Percentiles rank a stretch among this genome's conserved stretches.
Evolutionary conservation across 2,888 invertebrate species (phyloP).

Genomic region (Andrena dorsata): DNA sequence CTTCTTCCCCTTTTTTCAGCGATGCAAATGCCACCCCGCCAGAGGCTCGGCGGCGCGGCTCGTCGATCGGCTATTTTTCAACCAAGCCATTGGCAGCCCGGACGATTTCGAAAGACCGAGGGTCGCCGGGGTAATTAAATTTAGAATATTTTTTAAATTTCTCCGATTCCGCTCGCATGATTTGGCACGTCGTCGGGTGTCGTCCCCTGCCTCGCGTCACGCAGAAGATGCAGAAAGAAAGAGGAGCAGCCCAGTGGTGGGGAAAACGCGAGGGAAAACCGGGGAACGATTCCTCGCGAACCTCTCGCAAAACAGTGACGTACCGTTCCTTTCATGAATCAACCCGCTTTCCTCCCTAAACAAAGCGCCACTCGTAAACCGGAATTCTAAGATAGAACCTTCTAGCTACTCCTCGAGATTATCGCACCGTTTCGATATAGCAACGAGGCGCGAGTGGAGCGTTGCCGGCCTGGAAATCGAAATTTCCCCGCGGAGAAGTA

Average conservation of each 20-base stretch:
- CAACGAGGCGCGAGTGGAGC: not conserved
- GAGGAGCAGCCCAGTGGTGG: conserved; percentile 14
- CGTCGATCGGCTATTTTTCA: conserved; percentile 81
- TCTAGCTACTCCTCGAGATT: too few species aligned
- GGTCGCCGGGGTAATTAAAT: conserved; percentile 81
- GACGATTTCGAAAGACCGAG: conserved; percentile 82
- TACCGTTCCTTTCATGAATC: conserved; percentile 19
- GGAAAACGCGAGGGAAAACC: conserved; percentile 38
- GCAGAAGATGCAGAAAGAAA: conserved; percentile 20
- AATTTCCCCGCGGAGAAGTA: not conserved
- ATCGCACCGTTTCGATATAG: not conserved
- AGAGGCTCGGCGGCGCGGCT: conserved; percentile 49
- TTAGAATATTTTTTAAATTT: conserved; percentile 85
- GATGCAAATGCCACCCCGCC: conserved; percentile 52
- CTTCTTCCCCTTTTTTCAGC: conserved; percentile 37
- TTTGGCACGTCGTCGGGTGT: conserved; percentile 80
- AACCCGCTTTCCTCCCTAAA: not conserved
- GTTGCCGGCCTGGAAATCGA: not conserved
- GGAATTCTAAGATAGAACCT: too few species aligned
- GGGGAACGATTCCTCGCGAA: conserved; percentile 47
- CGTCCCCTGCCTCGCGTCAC: conserved; percentile 43
- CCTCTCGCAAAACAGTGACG: conserved; percentile 59
- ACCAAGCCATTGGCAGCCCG: conserved; percentile 81
- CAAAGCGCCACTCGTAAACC: too few species aligned
- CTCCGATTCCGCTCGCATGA: conserved; percentile 84